A percentile compares a stretch with the other conserved stretches of the same genome.
These are phyloP conservation scores for Mastigias papua DNA, from an alignment of 30 jellyfish, hydroid and myxozoan species.

Conservation along the genomic window DNA sequence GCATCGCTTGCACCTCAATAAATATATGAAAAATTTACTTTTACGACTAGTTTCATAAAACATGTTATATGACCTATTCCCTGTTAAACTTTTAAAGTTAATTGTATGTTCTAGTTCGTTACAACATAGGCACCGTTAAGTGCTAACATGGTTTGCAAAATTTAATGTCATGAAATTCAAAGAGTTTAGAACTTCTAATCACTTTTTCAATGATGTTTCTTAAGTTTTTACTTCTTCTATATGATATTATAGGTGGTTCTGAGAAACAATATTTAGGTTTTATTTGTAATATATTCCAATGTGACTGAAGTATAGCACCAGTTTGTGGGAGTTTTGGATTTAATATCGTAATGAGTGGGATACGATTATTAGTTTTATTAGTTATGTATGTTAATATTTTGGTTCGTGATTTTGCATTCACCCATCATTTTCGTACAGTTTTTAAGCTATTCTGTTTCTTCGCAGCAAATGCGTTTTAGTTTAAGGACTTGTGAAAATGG, in stretches of 20 bases:
- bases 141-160: constrained; percentile 28
- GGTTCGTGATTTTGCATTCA: not conserved
- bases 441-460: constrained; percentile 14
- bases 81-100: no score
- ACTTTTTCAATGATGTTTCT: constrained; percentile 17
- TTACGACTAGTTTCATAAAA: no score
- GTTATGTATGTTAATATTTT: constrained; percentile 25
- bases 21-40: no score
- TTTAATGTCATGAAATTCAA: constrained; percentile 3
- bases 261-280: constrained; percentile 2
- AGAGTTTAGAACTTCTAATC: not conserved
- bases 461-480: constrained; percentile 21
- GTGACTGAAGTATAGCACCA: constrained; percentile 10
- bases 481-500: constrained; percentile 2
- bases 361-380: constrained; percentile 9
- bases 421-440: constrained; percentile 5
- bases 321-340: constrained; percentile 22
- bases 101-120: no score
- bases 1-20: no score
- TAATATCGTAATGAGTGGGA: constrained; percentile 26
- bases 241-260: constrained; percentile 26
- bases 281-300: constrained; percentile 24
- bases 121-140: constrained; percentile 12
- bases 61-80: no score
- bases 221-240: constrained; percentile 28